A percentile compares a stretch with the other conserved stretches of the same genome.
Evolutionary conservation across 2,113 vertebrate species (phyloP).

Genomic region (Laterallus jamaicensis): DNA sequence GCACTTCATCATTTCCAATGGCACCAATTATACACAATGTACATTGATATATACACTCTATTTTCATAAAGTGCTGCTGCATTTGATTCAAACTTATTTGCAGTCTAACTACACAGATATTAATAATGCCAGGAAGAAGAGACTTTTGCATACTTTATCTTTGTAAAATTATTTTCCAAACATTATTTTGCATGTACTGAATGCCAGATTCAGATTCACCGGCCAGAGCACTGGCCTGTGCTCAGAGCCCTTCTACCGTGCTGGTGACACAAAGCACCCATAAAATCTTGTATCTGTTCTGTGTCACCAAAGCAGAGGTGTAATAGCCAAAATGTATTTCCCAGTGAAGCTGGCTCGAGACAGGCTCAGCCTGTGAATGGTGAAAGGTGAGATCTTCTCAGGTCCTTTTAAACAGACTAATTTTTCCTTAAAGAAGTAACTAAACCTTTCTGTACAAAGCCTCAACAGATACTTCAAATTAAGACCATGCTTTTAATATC

Average conservation of each 20-base stretch:
- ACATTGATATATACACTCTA: conserved; percentile 42
- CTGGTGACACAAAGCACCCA: background rate
- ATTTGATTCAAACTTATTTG: conserved; percentile 46
- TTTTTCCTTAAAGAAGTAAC: background rate
- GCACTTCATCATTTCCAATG: conserved; percentile 61
- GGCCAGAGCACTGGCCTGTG: background rate
- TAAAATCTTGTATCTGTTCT: background rate
- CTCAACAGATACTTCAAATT: background rate
- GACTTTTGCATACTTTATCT: background rate
- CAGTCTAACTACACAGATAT: conserved; percentile 21
- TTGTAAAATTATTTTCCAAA: background rate
- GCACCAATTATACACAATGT: conserved; percentile 53
- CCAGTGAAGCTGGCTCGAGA: background rate
- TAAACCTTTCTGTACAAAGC: background rate
- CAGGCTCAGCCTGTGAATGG: background rate
- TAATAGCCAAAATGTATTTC: background rate
- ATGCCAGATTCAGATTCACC: background rate
- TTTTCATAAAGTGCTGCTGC: conserved; percentile 46
- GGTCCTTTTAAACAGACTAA: background rate
- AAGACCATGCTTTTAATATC: background rate
- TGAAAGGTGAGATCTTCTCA: background rate
- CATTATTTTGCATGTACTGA: background rate
- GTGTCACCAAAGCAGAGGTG: background rate
- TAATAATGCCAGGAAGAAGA: conserved; percentile 1
- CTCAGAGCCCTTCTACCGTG: background rate